phyloP scores from a whole-genome alignment of 1,140 invertebrate species.

The Drosophila ficusphila region DNA sequence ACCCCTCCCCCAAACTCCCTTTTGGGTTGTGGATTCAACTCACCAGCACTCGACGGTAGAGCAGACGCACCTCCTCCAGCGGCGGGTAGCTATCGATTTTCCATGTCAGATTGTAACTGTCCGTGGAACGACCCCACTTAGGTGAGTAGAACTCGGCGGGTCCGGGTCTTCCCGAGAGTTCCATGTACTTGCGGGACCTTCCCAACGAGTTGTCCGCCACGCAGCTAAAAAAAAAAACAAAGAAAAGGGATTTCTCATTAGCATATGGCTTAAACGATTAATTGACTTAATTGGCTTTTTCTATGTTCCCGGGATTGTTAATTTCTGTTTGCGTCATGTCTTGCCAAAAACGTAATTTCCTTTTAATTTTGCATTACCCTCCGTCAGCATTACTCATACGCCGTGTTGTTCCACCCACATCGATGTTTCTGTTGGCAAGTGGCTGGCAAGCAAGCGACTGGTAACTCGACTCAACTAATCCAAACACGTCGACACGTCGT shows the following conservation, averaged over 20 bases:
- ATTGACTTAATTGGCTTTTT: constrained; percentile 44
- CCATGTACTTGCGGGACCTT: constrained; percentile 88
- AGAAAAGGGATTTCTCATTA: constrained; percentile 40
- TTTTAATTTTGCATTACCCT: constrained; percentile 59
- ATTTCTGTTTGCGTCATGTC: constrained; percentile 28
- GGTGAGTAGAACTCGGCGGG: constrained; percentile 87
- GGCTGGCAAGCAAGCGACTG: constrained; percentile 27
- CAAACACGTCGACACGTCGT: constrained; percentile 68
- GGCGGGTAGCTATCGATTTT: constrained; percentile 88
- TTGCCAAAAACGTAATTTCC: constrained; percentile 50
- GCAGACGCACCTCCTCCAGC: constrained; percentile 87
- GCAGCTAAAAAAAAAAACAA: too few relatives aligned
- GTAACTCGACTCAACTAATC: constrained; percentile 58
- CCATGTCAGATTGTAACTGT: constrained; percentile 87
- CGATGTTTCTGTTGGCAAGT: constrained; percentile 35
- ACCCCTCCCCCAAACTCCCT: neutral
- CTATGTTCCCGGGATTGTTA: constrained; percentile 9
- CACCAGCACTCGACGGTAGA: constrained; percentile 88
- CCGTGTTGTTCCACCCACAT: constrained; percentile 18
- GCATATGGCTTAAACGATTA: constrained; percentile 24
- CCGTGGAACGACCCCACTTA: constrained; percentile 85
- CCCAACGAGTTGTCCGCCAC: constrained; percentile 89
- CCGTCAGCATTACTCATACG: constrained; percentile 55
- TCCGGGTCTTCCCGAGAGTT: constrained; percentile 88
- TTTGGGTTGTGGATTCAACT: constrained; percentile 68